Conservation (phyloP, 2,113 vertebrate species). For the Cichladusa arquata region DNA sequence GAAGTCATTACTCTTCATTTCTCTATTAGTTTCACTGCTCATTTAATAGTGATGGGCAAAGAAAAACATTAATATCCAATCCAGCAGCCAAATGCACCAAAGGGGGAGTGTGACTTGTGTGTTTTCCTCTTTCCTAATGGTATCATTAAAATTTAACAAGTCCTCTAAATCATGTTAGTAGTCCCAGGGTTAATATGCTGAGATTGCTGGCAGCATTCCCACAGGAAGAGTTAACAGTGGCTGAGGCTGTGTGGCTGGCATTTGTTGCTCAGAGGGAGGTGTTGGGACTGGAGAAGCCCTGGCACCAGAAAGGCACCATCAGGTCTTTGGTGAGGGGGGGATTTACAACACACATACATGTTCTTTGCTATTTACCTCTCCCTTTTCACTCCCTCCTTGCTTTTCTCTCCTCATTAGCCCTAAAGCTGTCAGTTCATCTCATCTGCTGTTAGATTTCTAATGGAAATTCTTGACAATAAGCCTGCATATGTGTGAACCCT, state of each 20-base stretch:
- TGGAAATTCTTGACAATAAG: background rate
- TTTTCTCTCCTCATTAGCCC: background rate
- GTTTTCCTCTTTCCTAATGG: constrained; percentile 59
- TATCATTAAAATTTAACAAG: constrained; percentile 67
- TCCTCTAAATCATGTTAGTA: constrained; percentile 58
- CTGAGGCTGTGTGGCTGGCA: background rate
- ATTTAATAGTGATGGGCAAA: background rate
- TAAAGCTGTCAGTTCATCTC: constrained; percentile 24
- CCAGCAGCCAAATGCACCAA: background rate
- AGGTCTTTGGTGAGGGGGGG: background rate
- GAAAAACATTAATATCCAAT: background rate
- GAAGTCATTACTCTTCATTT: background rate
- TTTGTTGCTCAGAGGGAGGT: background rate
- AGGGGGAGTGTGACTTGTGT: background rate
- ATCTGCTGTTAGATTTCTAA: background rate
- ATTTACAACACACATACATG: background rate
- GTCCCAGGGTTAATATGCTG: constrained; percentile 57
- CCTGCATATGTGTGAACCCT: background rate
- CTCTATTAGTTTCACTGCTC: background rate
- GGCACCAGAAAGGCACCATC: background rate
- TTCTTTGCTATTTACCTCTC: background rate
- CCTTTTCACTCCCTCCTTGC: background rate
- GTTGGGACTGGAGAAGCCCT: background rate
- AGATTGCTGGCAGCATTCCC: constrained; percentile 44
- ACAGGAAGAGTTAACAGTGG: constrained; percentile 42